Evolutionary conservation across 2,888 invertebrate species (phyloP).

Genomic region (Erebia aethiops): DNA sequence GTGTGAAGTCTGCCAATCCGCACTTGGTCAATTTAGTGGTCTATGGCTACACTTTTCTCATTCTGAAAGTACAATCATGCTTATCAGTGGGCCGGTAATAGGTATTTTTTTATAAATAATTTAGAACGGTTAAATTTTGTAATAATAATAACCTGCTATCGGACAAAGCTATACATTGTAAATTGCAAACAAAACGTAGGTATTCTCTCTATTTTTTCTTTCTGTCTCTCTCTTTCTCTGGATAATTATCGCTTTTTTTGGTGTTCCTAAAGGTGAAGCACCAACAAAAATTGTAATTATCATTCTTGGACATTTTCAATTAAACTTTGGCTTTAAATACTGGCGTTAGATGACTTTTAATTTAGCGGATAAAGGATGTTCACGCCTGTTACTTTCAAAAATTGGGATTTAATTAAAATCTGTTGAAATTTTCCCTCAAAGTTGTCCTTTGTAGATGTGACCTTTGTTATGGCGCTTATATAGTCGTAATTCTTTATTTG

Average conservation of each 20-base stretch:
- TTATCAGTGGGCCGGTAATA: no score
- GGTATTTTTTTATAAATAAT: no score
- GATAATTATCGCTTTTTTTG: not conserved
- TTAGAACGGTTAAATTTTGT: no score
- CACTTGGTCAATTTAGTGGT: no score
- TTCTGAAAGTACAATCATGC: no score
- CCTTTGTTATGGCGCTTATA: conserved; percentile 55
- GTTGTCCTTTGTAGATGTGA: conserved; percentile 66
- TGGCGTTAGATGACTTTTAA: conserved; percentile 17
- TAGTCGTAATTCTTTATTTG: conserved; percentile 25
- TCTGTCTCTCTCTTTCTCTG: no score
- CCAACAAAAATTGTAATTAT: not conserved
- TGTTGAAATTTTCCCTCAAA: conserved; percentile 68
- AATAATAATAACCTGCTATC: no score
- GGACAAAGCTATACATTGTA: no score
- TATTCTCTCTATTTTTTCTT: no score
- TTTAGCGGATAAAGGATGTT: conserved; percentile 51
- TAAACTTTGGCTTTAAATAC: not conserved
- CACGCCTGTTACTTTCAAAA: conserved; percentile 62
- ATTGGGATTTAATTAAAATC: conserved; percentile 77
- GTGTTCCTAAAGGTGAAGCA: not conserved
- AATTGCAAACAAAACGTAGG: no score
- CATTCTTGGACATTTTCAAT: not conserved
- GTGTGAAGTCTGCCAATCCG: no score
- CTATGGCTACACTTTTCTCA: no score